phyloP scores from a whole-genome alignment of 2,888 invertebrate species.

The Andrena haemorrhoa region DNA sequence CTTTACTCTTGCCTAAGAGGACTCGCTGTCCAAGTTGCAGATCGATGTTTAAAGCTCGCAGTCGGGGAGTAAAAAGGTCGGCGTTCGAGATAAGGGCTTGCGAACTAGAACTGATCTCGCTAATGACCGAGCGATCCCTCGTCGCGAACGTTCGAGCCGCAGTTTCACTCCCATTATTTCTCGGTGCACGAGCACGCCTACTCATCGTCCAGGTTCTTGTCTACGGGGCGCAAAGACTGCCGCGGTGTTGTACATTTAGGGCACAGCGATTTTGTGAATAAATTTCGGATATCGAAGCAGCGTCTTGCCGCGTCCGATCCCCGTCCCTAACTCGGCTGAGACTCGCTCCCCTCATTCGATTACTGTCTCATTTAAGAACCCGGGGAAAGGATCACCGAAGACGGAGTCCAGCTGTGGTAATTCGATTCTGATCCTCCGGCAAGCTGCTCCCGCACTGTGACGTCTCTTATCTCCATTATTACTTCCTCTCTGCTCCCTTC shows the following conservation, averaged over 20 bases:
- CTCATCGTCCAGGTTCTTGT: conserved; percentile 3
- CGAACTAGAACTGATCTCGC: no score
- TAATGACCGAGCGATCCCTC: no score
- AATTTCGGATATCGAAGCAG: conserved; percentile 11
- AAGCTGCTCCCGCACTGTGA: neutral
- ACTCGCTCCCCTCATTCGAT: neutral
- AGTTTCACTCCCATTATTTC: neutral
- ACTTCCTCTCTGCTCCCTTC: neutral
- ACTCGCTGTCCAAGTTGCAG: neutral
- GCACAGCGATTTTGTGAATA: conserved; percentile 47
- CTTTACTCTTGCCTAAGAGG: neutral
- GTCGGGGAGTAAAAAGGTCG: neutral
- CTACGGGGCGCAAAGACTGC: conserved; percentile 7
- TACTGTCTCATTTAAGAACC: no score
- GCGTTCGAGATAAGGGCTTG: neutral
- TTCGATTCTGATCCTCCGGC: conserved; percentile 1
- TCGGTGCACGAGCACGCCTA: neutral
- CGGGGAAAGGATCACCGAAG: neutral
- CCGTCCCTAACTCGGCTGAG: neutral
- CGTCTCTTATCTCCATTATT: neutral
- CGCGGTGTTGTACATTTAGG: neutral
- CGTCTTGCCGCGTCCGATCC: no score
- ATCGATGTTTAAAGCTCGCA: neutral
- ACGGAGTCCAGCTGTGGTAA: neutral
- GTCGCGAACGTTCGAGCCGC: no score